phyloP scores from a whole-genome alignment of 2,113 vertebrate genomes.

The Cercocebus atys region DNA sequence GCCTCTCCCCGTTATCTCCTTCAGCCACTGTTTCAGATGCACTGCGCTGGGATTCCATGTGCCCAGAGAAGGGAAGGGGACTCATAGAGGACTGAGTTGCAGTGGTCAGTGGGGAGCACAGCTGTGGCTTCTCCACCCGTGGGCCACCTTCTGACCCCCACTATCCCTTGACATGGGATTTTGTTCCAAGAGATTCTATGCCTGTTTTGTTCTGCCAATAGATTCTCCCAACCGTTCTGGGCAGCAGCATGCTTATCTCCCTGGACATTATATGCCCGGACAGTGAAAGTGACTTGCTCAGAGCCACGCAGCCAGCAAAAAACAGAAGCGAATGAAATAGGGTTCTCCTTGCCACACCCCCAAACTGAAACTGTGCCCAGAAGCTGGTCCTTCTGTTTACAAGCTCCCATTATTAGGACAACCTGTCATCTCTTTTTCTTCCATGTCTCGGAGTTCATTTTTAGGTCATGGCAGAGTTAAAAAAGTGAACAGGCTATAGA shows the following conservation, averaged over 20 bases:
- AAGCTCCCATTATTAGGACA: neutral
- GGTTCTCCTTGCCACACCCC: neutral
- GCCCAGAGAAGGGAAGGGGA: neutral
- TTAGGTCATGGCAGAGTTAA: neutral
- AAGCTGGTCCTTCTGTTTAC: neutral
- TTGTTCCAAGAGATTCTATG: neutral
- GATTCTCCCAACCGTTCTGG: neutral
- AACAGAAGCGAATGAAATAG: neutral
- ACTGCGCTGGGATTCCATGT: neutral
- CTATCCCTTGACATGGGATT: neutral
- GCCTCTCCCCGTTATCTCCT: neutral
- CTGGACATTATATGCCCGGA: neutral
- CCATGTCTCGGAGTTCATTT: neutral
- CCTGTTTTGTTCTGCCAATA: neutral
- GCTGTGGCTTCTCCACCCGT: neutral
- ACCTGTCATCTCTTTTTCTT: neutral
- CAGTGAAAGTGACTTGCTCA: neutral
- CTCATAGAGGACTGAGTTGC: neutral
- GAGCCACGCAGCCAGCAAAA: neutral
- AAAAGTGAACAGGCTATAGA: neutral
- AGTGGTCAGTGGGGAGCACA: neutral
- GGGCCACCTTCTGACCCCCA: neutral
- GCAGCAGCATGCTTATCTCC: neutral
- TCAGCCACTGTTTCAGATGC: neutral
- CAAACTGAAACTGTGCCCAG: neutral